A percentile compares a stretch with the other conserved stretches of the same genome.
These are phyloP conservation scores for Caenorhabditis macrosperma DNA, from an alignment of 2,888 invertebrate genomes.

Conservation along the genomic window DNA sequence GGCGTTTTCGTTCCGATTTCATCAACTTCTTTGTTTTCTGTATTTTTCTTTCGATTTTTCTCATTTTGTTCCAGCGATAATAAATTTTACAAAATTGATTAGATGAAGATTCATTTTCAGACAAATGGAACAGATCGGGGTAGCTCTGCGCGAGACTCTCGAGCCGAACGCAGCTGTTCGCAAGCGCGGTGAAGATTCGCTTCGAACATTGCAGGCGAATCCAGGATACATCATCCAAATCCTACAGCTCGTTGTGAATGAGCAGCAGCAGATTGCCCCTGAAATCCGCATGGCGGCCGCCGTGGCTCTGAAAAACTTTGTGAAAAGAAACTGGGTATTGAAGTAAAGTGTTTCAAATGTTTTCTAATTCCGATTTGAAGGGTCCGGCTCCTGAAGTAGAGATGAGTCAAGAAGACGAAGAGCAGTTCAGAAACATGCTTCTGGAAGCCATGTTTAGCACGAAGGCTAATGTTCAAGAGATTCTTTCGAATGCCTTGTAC, in stretches of 20 bases:
- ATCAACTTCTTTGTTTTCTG: neutral
- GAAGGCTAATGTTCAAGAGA: constrained; percentile 92
- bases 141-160: constrained; percentile 80
- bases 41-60: neutral
- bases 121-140: constrained; percentile 63
- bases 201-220: constrained; percentile 58
- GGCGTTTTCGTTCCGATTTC: neutral
- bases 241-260: constrained; percentile 57
- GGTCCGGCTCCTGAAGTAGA: constrained; percentile 67
- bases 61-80: neutral
- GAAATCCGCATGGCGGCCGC: constrained; percentile 93
- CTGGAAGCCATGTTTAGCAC: constrained; percentile 90
- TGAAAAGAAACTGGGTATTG: constrained; percentile 91
- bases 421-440: constrained; percentile 85
- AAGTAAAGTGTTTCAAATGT: neutral
- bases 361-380: constrained; percentile 36
- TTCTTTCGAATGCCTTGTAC: constrained; percentile 84
- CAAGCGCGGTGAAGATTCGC: constrained; percentile 77
- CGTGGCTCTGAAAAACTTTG: constrained; percentile 95
- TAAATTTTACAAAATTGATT: neutral
- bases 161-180: constrained; percentile 80
- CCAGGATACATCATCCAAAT: constrained; percentile 58
- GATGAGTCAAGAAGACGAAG: constrained; percentile 67
- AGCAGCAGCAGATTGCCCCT: constrained; percentile 85
- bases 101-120: neutral